Conservation (phyloP, 1,140 invertebrate species). For the Diplogasteroides magnus region DNA sequence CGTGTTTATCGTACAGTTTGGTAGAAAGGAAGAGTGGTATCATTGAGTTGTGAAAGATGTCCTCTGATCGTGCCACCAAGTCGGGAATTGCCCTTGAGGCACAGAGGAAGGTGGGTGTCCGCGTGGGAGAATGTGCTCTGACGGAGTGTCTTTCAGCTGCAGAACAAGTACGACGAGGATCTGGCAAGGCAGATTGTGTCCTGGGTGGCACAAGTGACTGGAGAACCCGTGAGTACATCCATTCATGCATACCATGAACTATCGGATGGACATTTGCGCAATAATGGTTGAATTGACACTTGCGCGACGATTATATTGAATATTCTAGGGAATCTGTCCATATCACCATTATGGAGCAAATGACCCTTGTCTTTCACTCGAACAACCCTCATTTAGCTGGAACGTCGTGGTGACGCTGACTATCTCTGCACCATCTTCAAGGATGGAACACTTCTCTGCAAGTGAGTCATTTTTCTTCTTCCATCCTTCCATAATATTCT, state of each 20-base stretch:
- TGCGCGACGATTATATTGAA: not conserved
- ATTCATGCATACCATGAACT: not conserved
- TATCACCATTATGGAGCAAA: not conserved
- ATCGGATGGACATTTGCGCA: no score
- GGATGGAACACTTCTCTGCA: not conserved
- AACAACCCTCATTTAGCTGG: not conserved
- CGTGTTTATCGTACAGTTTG: no score
- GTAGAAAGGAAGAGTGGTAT: no score
- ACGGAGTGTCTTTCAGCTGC: constrained; percentile 18
- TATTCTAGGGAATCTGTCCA: not conserved
- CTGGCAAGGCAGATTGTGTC: constrained; percentile 40
- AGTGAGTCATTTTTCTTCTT: not conserved
- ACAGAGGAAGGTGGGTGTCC: constrained; percentile 38
- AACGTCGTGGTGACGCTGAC: not conserved
- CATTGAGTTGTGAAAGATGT: no score
- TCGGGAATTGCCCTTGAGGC: constrained; percentile 48
- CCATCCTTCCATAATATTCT: not conserved
- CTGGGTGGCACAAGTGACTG: constrained; percentile 32
- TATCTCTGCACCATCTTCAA: not conserved
- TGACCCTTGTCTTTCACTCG: not conserved
- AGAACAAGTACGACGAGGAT: constrained; percentile 41
- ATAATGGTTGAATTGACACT: not conserved
- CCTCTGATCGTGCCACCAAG: constrained; percentile 40
- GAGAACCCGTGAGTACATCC: not conserved
- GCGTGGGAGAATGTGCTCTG: not conserved